These are phyloP conservation scores for Enteromius viviparus DNA, from an alignment of 2,797 vertebrate species.

Conservation along the genomic window DNA sequence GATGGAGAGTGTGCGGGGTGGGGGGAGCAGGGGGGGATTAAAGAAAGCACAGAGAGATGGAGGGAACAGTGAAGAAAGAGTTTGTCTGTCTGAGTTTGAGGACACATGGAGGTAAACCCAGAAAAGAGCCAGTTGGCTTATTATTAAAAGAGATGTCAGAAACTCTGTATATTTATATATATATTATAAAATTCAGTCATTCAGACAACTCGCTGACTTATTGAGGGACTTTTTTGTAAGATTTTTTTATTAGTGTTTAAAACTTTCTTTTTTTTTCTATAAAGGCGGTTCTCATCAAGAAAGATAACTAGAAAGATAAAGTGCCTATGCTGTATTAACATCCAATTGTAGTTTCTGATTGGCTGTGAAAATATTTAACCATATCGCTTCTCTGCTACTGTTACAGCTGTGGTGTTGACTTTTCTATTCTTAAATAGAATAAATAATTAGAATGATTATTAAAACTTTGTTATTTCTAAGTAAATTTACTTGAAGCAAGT, in stretches of 20 bases:
- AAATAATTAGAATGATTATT: neutral
- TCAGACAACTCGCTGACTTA: neutral
- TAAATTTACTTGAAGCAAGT: neutral
- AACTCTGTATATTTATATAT: neutral
- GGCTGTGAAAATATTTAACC: neutral
- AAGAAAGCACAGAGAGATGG: conserved; percentile 58
- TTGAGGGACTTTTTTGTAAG: neutral
- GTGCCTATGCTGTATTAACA: neutral
- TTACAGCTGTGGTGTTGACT: neutral
- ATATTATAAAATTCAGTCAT: neutral
- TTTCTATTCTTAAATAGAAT: neutral
- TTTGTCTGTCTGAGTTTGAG: conserved; percentile 16
- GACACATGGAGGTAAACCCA: neutral
- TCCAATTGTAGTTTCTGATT: neutral
- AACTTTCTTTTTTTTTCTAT: neutral
- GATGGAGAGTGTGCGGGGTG: neutral
- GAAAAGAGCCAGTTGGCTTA: conserved; percentile 4
- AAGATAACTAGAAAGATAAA: too few species aligned
- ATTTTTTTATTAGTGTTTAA: neutral
- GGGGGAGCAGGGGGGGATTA: neutral
- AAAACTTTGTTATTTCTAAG: neutral
- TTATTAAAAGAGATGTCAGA: conserved; percentile 19
- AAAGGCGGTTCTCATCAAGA: too few species aligned
- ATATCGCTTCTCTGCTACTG: neutral
- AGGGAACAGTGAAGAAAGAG: neutral